phyloP scores from a whole-genome alignment of 2,888 invertebrate species.

The Pyrocoelia pectoralis region DNA sequence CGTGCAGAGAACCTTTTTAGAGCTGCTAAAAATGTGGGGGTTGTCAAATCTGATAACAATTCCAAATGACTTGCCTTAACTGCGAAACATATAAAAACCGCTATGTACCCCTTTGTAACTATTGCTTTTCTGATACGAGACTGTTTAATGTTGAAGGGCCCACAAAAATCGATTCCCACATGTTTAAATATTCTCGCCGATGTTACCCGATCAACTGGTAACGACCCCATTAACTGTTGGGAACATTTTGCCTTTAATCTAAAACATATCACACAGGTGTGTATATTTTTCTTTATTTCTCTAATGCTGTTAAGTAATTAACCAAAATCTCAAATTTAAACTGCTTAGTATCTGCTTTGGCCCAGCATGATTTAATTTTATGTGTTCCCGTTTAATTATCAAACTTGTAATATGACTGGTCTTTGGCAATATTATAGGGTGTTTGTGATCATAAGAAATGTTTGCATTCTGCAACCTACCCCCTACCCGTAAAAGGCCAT shows the following conservation, averaged over 20 bases:
- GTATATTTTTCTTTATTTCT: constrained; percentile 1
- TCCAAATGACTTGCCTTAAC: constrained; percentile 51
- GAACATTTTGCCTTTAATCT: constrained; percentile 4
- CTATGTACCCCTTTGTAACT: constrained; percentile 35
- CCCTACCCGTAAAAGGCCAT: constrained; percentile 21
- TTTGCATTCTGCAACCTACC: constrained; percentile 12
- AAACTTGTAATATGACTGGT: constrained; percentile 14
- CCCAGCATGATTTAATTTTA: constrained; percentile 19
- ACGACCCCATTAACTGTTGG: constrained; percentile 12
- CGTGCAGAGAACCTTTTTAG: constrained; percentile 47
- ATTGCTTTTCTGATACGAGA: neutral
- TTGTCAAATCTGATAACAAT: constrained; percentile 45
- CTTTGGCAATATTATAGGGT: neutral
- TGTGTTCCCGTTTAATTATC: constrained; percentile 14
- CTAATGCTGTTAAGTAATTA: constrained; percentile 1
- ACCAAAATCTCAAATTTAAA: constrained; percentile 13
- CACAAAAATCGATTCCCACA: constrained; percentile 34
- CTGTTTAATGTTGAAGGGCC: constrained; percentile 31
- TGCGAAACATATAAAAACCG: constrained; percentile 48
- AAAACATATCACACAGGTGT: constrained; percentile 6
- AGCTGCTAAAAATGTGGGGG: constrained; percentile 47
- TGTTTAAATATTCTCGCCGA: constrained; percentile 12
- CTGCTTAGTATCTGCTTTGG: constrained; percentile 6
- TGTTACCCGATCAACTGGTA: neutral
- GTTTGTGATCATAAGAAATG: constrained; percentile 15